These are phyloP conservation scores for Chlorops oryzae DNA, from an alignment of 1,140 invertebrate species.

Conservation along the genomic window DNA sequence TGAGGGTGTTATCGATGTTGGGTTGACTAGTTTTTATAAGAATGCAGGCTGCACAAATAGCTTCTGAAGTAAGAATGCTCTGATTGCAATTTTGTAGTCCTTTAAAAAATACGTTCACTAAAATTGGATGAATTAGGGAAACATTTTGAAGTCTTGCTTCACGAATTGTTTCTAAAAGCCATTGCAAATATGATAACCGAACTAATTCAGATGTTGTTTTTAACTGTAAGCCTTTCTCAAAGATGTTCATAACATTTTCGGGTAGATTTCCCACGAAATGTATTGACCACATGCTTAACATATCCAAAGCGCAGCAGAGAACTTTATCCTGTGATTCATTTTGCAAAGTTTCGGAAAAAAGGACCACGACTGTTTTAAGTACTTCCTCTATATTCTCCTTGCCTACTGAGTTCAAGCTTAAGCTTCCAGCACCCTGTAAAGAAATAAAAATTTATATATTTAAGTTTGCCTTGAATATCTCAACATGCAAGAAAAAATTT, in stretches of 20 bases:
- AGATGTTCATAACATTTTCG: slow-evolving; percentile 64
- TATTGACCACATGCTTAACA: slow-evolving; percentile 71
- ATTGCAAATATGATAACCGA: slow-evolving; percentile 70
- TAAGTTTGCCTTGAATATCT: too few relatives aligned
- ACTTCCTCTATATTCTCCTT: slow-evolving; percentile 56
- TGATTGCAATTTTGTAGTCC: slow-evolving; percentile 57
- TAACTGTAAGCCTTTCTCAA: slow-evolving; percentile 71
- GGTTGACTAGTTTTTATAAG: slow-evolving; percentile 58
- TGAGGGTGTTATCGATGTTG: slow-evolving; percentile 26
- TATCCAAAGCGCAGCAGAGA: slow-evolving; percentile 70
- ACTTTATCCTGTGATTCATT: slow-evolving; percentile 90
- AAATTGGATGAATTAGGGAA: slow-evolving; percentile 52
- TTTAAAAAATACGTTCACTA: slow-evolving; percentile 65
- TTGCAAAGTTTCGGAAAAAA: slow-evolving; percentile 75
- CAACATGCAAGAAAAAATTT: too few relatives aligned
- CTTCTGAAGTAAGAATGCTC: slow-evolving; percentile 66
- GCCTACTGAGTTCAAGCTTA: slow-evolving; percentile 66
- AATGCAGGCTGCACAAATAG: slow-evolving; percentile 67
- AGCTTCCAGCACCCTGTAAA: slow-evolving; percentile 68
- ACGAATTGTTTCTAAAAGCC: slow-evolving; percentile 60
- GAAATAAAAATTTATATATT: slow-evolving; percentile 13
- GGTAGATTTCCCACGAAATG: slow-evolving; percentile 65
- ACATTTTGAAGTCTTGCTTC: slow-evolving; percentile 52
- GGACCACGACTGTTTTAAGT: slow-evolving; percentile 56
- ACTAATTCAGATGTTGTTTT: slow-evolving; percentile 75